Evolutionary conservation across 2,888 invertebrate genomes (phyloP).

Genomic region (Leptopilina myrica): DNA sequence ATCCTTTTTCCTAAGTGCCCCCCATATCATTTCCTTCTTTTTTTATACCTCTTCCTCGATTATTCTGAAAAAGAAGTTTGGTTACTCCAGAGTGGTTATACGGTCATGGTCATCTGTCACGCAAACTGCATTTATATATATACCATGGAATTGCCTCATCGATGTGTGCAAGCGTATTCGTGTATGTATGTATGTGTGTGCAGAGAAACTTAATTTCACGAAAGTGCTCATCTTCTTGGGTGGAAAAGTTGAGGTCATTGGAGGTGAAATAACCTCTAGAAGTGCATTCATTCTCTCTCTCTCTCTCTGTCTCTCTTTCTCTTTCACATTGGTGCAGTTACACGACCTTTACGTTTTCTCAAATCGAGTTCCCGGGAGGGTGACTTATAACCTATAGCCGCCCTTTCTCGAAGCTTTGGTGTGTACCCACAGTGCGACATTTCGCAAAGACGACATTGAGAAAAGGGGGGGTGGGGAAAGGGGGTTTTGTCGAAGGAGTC

Average conservation of each 20-base stretch:
- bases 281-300: background rate
- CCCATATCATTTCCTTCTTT: slow-evolving; percentile 19
- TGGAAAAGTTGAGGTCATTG: slow-evolving; percentile 28
- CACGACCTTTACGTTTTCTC: slow-evolving; percentile 19
- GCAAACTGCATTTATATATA: background rate
- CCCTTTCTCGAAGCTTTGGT: background rate
- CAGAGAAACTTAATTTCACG: slow-evolving; percentile 70
- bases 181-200: background rate
- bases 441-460: slow-evolving; percentile 49
- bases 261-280: slow-evolving; percentile 4
- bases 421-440: slow-evolving; percentile 25
- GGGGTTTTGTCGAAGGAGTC: slow-evolving; percentile 69
- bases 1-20: background rate
- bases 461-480: slow-evolving; percentile 32
- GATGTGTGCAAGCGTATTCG: no score
- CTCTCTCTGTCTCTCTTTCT: background rate
- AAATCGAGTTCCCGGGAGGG: slow-evolving; percentile 14
- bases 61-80: slow-evolving; percentile 4
- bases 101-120: slow-evolving; percentile 30
- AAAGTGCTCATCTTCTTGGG: slow-evolving; percentile 63
- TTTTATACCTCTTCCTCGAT: slow-evolving; percentile 7
- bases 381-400: background rate
- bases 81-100: slow-evolving; percentile 7
- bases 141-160: no score
- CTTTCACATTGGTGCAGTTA: background rate